Evolutionary conservation across 2,888 invertebrate genomes (phyloP).

Genomic region (Cryptosula pallasiana): DNA sequence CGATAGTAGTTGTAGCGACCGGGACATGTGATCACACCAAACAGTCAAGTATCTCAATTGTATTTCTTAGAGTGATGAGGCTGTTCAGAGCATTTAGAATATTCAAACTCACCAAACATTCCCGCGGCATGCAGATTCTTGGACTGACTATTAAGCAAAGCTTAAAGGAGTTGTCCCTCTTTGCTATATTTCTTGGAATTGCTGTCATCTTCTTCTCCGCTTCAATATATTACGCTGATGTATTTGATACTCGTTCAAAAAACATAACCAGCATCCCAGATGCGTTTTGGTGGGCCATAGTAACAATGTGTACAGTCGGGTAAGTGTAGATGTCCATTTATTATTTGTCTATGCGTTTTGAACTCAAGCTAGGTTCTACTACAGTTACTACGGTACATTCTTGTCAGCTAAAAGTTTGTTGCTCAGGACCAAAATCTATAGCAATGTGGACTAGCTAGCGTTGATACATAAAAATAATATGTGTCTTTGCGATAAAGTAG

Average conservation of each 20-base stretch:
- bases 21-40: slow-evolving; percentile 14
- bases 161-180: slow-evolving; percentile 46
- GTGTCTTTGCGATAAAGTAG: too few species aligned
- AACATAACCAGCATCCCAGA: slow-evolving; percentile 49
- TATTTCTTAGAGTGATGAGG: slow-evolving; percentile 41
- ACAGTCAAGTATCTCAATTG: slow-evolving; percentile 28
- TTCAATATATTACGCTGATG: slow-evolving; percentile 48
- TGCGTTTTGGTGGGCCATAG: slow-evolving; percentile 52
- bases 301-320: slow-evolving; percentile 32
- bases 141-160: slow-evolving; percentile 47
- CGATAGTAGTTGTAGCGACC: slow-evolving; percentile 28
- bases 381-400: too few species aligned
- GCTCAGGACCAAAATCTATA: too few species aligned
- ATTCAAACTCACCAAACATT: slow-evolving; percentile 49
- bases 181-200: slow-evolving; percentile 47
- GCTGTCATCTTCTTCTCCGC: slow-evolving; percentile 49
- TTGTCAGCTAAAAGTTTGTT: too few species aligned
- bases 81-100: slow-evolving; percentile 38
- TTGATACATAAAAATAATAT: too few species aligned
- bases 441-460: too few species aligned
- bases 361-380: too few species aligned
- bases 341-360: too few species aligned
- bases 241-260: slow-evolving; percentile 32
- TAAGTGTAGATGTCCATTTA: too few species aligned
- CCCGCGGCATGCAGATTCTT: slow-evolving; percentile 47